These are phyloP conservation scores for Ptychodera flava DNA, from an alignment of 35 echinoderm and acorn worm genomes.

Conservation along the genomic window DNA sequence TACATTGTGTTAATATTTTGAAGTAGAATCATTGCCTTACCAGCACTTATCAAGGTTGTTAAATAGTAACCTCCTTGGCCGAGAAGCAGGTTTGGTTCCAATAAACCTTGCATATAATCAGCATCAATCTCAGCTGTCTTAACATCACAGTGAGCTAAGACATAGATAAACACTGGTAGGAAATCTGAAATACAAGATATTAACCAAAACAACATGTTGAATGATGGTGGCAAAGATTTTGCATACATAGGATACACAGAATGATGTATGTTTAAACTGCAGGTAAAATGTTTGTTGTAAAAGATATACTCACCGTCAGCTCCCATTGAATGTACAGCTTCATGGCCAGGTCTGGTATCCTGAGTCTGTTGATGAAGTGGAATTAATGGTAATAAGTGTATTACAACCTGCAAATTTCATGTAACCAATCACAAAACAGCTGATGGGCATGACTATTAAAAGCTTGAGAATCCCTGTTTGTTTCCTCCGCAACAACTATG, in stretches of 20 bases:
- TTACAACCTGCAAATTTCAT: no score
- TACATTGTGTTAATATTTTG: no score
- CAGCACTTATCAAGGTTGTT: slow-evolving; percentile 93
- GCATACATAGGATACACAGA: no score
- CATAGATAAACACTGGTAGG: slow-evolving; percentile 96
- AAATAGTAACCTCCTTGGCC: slow-evolving; percentile 94
- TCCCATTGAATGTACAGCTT: slow-evolving; percentile 82
- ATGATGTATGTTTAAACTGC: no score
- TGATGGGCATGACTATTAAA: no score
- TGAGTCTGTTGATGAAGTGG: slow-evolving; percentile 33
- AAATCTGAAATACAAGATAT: slow-evolving; percentile 55
- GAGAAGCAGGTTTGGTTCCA: slow-evolving; percentile 68
- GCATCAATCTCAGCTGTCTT: slow-evolving; percentile 87
- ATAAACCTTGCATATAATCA: slow-evolving; percentile 90
- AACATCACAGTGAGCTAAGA: slow-evolving; percentile 81
- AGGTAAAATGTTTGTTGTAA: no score
- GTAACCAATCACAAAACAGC: no score
- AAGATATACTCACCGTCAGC: slow-evolving; percentile 64
- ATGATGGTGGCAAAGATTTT: no score
- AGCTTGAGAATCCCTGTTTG: no score
- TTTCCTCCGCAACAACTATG: no score
- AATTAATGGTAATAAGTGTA: no score
- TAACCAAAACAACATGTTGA: background rate
- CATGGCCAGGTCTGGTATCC: slow-evolving; percentile 37
- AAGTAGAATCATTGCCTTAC: no score